Base-by-base conservation (phyloP, 2,888 invertebrate species). In the Nebria brevicollis region DNA sequence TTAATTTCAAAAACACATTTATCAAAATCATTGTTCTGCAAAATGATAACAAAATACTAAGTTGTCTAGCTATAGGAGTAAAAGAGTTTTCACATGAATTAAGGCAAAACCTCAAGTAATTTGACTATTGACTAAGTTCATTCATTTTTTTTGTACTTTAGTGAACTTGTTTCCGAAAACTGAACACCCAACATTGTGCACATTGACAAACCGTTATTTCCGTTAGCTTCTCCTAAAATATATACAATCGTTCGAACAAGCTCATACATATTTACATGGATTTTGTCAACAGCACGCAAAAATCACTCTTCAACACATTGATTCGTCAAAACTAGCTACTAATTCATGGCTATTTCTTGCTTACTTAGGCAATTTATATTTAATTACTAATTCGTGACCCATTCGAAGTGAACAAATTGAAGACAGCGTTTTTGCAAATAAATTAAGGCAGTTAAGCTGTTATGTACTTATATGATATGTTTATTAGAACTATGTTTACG, bases 1-100 rank as follows among this genome's bases (percentile, higher is more conserved):
- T 72, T 15, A 81, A 81, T 77, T 72, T 81, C 76, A 73, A 73
- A 74, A 80, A 66, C 54, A 54, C 54, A 54, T 54, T 54, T 13
- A 54, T 54, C 54, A 54, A 54, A 54, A 54, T 54, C 8, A 54
- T 54, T 54, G 54, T 54, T 54, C 13, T 54, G 54, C 54, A 54
- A 54, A 54, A 54, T 54, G 34, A 34, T 34, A 34, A 34, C 34
- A 34, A 34, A 34, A 34, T 34, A 34, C 34, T 34, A 54, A 54
- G 54, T 11, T 11, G 13, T 54, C 54, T 54, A 54, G 54, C 54
- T 8, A 8, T 54, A 54, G 11, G 13, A 54, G 54, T 54, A 11
- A 13, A 54, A 1, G 54, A 11, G 2, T 54, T 13, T 13, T 13
- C 54, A 54, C 54, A 54, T 2, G 7, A 54, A 54, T 13, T 54